phyloP scores from a whole-genome alignment of 2,113 vertebrate genomes.

The Gopherus flavomarginatus region DNA sequence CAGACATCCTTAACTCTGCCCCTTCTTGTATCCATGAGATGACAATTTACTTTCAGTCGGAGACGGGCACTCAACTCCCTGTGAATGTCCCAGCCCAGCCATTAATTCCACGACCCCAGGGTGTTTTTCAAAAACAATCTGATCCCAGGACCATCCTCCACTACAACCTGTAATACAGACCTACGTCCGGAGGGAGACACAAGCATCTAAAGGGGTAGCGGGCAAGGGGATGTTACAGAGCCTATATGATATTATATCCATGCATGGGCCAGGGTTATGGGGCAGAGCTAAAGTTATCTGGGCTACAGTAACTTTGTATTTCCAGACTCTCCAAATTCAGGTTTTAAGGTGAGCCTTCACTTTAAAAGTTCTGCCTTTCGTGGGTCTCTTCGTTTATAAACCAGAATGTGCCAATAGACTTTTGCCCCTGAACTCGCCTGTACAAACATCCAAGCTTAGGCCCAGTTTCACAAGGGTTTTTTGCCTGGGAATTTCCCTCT shows the following conservation, averaged over 20 bases:
- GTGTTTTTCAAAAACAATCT: neutral
- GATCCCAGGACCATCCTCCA: neutral
- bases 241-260: neutral
- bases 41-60: neutral
- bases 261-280: neutral
- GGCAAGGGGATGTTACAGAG: neutral
- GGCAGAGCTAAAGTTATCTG: neutral
- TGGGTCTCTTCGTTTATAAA: neutral
- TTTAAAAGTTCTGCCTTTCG: neutral
- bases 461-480: neutral
- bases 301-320: neutral
- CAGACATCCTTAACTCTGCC: neutral
- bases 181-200: no score
- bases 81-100: neutral
- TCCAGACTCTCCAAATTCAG: neutral
- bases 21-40: neutral
- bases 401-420: neutral
- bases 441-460: neutral
- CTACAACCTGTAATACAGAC: neutral
- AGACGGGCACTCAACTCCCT: neutral
- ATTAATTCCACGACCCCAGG: neutral
- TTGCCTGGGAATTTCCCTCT: neutral
- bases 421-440: neutral
- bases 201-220: neutral
- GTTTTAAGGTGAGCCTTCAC: neutral